These are phyloP conservation scores for Hyppa rectilinea DNA, from an alignment of 2,888 invertebrate genomes.

Conservation along the genomic window DNA sequence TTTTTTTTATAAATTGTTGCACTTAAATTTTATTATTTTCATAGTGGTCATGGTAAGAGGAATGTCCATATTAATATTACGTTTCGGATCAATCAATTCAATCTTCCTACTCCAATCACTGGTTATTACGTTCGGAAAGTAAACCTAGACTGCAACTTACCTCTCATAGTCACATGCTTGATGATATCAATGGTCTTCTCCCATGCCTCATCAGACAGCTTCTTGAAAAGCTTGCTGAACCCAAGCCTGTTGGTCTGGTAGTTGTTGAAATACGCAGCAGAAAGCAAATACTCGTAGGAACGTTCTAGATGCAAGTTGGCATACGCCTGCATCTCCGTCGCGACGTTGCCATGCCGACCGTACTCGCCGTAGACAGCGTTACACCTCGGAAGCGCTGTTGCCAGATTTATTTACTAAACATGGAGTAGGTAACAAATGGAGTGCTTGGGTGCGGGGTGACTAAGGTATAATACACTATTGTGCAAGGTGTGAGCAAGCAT, in stretches of 20 bases:
- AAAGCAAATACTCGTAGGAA: conserved; percentile 94
- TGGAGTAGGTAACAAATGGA: conserved; percentile 35
- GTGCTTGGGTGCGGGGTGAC: conserved; percentile 3
- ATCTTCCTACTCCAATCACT: no score
- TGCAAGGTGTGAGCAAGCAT: no score
- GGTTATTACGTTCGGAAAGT: background rate
- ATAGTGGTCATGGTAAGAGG: no score
- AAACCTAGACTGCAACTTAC: conserved; percentile 80
- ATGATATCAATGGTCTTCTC: conserved; percentile 94
- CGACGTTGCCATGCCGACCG: conserved; percentile 85
- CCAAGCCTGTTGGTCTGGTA: conserved; percentile 94
- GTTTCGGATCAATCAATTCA: no score
- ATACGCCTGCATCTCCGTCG: conserved; percentile 87
- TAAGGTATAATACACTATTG: no score
- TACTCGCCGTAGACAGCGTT: conserved; percentile 92
- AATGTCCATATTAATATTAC: no score
- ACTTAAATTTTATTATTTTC: no score
- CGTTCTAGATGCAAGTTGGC: conserved; percentile 92
- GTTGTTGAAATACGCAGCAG: conserved; percentile 94
- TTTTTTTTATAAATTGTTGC: no score
- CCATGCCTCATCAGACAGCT: conserved; percentile 94
- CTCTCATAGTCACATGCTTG: conserved; percentile 94
- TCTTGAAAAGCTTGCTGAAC: conserved; percentile 93
- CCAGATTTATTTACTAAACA: conserved; percentile 39
- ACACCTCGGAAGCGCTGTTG: conserved; percentile 89